Evolutionary conservation across 1,140 invertebrate species (phyloP).

Genomic region (Frieseomelitta varia): DNA sequence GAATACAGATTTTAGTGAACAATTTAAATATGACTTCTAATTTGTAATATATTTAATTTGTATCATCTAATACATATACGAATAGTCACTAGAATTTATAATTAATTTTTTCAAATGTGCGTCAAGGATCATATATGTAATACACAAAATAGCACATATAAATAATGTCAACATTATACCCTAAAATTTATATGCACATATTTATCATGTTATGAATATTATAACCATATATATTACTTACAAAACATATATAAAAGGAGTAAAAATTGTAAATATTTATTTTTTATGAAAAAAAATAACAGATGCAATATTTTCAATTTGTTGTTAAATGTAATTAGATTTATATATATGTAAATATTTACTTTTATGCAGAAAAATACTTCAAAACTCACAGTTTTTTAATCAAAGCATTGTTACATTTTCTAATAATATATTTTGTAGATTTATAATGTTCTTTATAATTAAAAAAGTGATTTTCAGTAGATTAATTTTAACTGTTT

Average conservation of each 20-base stretch:
- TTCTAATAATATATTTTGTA: not conserved
- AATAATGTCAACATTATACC: not conserved
- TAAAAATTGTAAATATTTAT: no score
- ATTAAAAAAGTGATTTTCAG: not conserved
- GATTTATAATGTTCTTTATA: not conserved
- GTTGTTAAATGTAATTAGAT: not conserved
- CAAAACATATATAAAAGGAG: no score
- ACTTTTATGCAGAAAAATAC: not conserved
- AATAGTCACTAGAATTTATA: not conserved
- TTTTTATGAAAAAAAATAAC: not conserved
- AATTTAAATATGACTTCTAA: not conserved
- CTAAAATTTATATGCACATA: no score
- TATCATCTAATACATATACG: not conserved
- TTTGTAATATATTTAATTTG: not conserved
- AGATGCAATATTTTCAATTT: not conserved
- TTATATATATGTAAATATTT: not conserved
- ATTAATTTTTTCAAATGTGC: not conserved
- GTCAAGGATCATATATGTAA: not conserved
- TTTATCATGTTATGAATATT: no score
- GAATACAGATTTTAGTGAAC: not conserved
- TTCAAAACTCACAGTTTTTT: not conserved
- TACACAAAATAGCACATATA: not conserved
- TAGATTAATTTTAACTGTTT: slow-evolving; percentile 10
- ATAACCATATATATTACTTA: no score
- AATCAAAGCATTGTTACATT: not conserved